Evolutionary conservation across 2,113 vertebrate genomes (phyloP).

Genomic region (Rutilus rutilus): DNA sequence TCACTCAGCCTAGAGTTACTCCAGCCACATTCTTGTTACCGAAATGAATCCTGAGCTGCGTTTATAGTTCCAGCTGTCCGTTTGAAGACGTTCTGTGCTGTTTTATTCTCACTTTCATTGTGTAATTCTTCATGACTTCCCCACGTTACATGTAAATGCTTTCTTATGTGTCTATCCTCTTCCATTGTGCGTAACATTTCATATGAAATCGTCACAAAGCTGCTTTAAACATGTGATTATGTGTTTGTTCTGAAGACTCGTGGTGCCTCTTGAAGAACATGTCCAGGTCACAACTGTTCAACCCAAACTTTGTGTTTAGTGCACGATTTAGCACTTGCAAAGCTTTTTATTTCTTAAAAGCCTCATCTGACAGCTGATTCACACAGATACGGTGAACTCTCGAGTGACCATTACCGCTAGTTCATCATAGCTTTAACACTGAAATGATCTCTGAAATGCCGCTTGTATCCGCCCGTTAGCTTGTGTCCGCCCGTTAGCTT

Average conservation of each 20-base stretch:
- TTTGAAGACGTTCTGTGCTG: neutral
- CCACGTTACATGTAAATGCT: neutral
- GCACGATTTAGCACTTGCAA: neutral
- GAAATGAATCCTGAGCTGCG: fast-evolving
- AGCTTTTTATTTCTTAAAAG: neutral
- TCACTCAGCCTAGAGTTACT: neutral
- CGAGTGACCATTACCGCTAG: neutral
- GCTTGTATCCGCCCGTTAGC: neutral
- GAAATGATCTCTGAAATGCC: neutral
- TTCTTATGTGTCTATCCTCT: neutral
- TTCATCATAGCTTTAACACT: neutral
- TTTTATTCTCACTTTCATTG: neutral
- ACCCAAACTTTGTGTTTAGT: neutral
- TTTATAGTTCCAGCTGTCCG: neutral
- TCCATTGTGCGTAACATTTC: neutral
- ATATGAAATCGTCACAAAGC: neutral
- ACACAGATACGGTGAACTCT: neutral
- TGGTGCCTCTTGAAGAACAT: neutral
- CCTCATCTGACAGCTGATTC: neutral
- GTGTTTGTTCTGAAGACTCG: neutral
- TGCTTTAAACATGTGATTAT: neutral
- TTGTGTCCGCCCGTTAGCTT: too few species aligned
- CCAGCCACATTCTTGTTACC: neutral
- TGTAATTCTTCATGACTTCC: neutral
- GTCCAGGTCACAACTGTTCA: neutral